A percentile compares a stretch with the other conserved stretches of the same genome.
These are phyloP conservation scores for Neolamprologus brichardi DNA, from an alignment of 2,113 vertebrate genomes.

Conservation along the genomic window DNA sequence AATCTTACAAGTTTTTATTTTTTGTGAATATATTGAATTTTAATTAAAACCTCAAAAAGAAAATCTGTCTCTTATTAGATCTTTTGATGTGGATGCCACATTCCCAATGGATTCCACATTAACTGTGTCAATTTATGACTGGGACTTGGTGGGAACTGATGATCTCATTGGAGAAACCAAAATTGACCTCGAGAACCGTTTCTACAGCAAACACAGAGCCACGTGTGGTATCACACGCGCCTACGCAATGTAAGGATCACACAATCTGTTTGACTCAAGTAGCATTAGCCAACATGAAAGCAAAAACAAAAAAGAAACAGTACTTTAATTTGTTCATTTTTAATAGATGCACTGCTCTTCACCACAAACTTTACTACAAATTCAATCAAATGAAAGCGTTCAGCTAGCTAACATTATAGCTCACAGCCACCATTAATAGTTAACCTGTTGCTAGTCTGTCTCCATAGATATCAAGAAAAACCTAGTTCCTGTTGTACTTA, in stretches of 20 bases:
- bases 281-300: not conserved
- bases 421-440: not conserved
- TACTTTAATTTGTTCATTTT: not conserved
- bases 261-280: not conserved
- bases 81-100: constrained; percentile 93
- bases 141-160: constrained; percentile 95
- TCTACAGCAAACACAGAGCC: constrained; percentile 96
- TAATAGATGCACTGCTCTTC: not conserved
- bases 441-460: not conserved
- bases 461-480: not conserved
- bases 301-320: not conserved
- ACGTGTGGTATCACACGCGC: constrained; percentile 82
- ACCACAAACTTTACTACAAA: not conserved
- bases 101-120: constrained; percentile 98
- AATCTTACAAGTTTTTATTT: not conserved
- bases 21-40: not conserved
- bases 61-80: constrained; percentile 64
- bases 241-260: constrained; percentile 80
- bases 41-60: not conserved
- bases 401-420: not conserved
- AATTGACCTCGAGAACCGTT: constrained; percentile 94
- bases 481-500: not conserved
- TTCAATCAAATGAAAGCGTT: not conserved
- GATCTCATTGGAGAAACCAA: constrained; percentile 98
- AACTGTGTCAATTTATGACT: constrained; percentile 90